Base-by-base conservation (phyloP, 2,888 invertebrate species). In the Leucoptera coffeella region DNA sequence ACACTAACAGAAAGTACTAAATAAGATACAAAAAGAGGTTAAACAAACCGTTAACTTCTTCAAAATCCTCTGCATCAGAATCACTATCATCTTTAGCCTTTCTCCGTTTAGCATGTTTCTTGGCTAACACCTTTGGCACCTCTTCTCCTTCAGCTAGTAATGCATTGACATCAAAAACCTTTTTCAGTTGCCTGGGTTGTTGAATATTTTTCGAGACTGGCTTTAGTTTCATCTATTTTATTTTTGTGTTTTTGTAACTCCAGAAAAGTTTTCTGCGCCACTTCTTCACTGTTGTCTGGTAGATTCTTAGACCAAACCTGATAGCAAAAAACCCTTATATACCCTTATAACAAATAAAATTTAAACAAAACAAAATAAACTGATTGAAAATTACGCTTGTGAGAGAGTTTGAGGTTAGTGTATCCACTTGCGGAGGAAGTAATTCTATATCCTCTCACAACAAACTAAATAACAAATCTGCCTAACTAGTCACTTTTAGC, bases 21-120 rank as follows among this genome's bases (percentile, higher is more conserved):
- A 7, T 17, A 7, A 17, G 17, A 17, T 17, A 7, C 9, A 7
- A 17, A 17, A 9, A 17, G 6, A 17, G 9, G n/a, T n/a, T n/a
- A 17, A 17, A 17, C 6, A 17, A 58, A 60, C 77, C 77, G 57
- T 79, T 76, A 26, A 86, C 85, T 65, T 85, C 85, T 47, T 85
- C 83, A 77, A 80, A 83, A 43, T 82, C 77, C 35, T 78, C 82
- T 27, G 78, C 67, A 40, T 85, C 85, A 3, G 80, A 79, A 25
- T 78, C 78, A 38, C 74, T 75, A 14, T 56, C 52, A 36, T 48
- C 38, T 37, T 42, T 49, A 2, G 23, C 32, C 29, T 41, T 56
- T 41, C 47, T 48, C n/a, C 32, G 33, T 30, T 47, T 53, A 3
- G 29, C 30, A 39, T 48, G 48, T 26, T 52, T 55, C 27, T 41